Evolutionary conservation across 1,140 invertebrate species (phyloP), one percentile per base, ranked within the genome.

Genomic region (Pseudomyrmex pallidus): DNA sequence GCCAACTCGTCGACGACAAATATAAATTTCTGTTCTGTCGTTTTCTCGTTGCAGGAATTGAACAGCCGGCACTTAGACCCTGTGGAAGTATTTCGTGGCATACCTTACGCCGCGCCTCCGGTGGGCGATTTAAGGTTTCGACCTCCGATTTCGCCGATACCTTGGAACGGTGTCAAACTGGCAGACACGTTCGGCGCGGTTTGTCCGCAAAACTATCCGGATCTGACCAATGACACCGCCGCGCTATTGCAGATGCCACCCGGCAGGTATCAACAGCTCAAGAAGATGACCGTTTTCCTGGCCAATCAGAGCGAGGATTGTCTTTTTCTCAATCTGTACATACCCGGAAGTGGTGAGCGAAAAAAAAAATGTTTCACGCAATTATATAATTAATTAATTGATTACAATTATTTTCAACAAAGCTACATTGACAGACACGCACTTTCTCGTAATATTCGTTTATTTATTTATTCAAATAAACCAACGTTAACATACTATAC

Each of bases 261-360:
- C 54, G 96, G 95, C 64, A 93, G 96, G 52, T 97, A 96, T 94
- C 95, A 95, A 89, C 96, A 96, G 90, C 93, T 97, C 70, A 95
- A 95, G 74, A 95, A 95, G 85, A 94, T 97, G 62, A 89, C 96
- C 20, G 96, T 96, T 8, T 94, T 96, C 87, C 94, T 98, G 46
- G 94, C 94, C 84, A 97, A 98, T 90, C 97, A 98, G 93, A 97
- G 96, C 93, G 98, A 99, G 94, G 98, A 99, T 94, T 99, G 98
- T 92, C 96, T 99, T 59, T 97, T 97, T 92, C 95, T 98, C 85
- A 99, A 99, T 92, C 96, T 98, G 74, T 98, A 97, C 91, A 97
- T 98, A 77, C 98, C 98, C 78, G 96, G 96, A 94, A 96, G 96
- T 94, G 97, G 97, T 97, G 90, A 96, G 96, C 94, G 3, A n/a